These are phyloP conservation scores for Xestia c-nigrum DNA, from an alignment of 2,888 invertebrate genomes.

Conservation along the genomic window DNA sequence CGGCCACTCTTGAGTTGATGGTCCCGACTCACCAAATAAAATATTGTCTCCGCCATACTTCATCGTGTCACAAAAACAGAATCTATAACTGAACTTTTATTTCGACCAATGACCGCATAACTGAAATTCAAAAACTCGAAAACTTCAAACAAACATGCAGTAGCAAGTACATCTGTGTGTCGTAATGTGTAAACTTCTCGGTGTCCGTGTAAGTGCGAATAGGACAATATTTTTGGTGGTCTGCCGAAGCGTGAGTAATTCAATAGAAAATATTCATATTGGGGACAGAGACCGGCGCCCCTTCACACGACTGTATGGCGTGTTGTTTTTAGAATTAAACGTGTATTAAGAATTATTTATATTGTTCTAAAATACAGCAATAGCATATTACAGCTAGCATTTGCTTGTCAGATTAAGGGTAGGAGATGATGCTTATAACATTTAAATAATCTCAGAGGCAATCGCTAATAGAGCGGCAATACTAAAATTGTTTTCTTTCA, in stretches of 20 bases:
- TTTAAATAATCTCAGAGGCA: too few species aligned
- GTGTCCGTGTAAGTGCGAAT: conserved; percentile 82
- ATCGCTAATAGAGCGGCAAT: too few species aligned
- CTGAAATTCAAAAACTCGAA: conserved; percentile 57
- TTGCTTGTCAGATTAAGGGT: too few species aligned
- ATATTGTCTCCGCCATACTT: background rate
- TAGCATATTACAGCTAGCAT: too few species aligned
- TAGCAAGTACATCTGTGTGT: conserved; percentile 59
- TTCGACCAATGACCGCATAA: conserved; percentile 53
- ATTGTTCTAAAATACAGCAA: too few species aligned
- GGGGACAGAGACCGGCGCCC: conserved; percentile 83
- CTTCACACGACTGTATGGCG: conserved; percentile 71
- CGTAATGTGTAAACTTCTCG: conserved; percentile 78
- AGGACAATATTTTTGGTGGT: conserved; percentile 89
- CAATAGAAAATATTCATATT: conserved; percentile 90
- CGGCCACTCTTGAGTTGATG: background rate
- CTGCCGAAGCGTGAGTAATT: conserved; percentile 89
- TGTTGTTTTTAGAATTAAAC: conserved; percentile 61
- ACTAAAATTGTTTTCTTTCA: too few species aligned
- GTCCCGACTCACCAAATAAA: background rate
- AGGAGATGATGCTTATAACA: too few species aligned
- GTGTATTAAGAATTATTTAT: too few species aligned
- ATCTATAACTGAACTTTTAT: conserved; percentile 32
- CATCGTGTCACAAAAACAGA: conserved; percentile 20
- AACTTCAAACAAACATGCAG: conserved; percentile 64